Evolutionary conservation across 2,797 vertebrate genomes (phyloP), one percentile per base, ranked within the genome.

Genomic region (Lutjanus campechanus): DNA sequence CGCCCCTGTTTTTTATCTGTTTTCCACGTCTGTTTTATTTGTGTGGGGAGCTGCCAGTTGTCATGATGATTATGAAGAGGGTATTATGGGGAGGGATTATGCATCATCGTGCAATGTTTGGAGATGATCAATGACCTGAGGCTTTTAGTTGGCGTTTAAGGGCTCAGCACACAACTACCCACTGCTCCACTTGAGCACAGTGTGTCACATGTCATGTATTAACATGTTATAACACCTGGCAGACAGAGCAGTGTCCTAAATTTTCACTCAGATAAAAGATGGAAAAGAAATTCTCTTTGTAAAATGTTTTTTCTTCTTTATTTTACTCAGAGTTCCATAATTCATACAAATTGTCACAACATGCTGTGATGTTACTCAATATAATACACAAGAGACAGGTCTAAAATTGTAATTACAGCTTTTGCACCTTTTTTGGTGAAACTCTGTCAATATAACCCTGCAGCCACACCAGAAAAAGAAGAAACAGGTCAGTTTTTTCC

Each of bases 41-140:
- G 91, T 89, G 82, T 77, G 83, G 74, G 65, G 83, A 68, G 72
- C 86, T 85, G 91, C 63, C 84, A 87, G 87, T 89, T 84, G 88
- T 91, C 80, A 81, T 93, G 80, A 94, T 93, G 91, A 91, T 94
- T 92, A 93, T 93, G 82, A 92, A 92, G 87, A 84, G 88, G 82
- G 78, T 86, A 91, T 94, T 93, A 93, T 84, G 79, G 83, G 77
- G 58, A 73, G 51, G 82, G 90, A 93, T 93, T 91, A 93, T 90
- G 87, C 76, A 89, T 93, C 78, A 88, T 76, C 63, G 77, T 91
- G 87, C 85, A 76, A 75, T 85, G 83, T 80, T 88, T 84, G 83
- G 85, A 89, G 89, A 91, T 93, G 92, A 94, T 95, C 88, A 93
- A 92, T 91, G 91, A 89, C 78, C 84, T 79, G 71, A 69, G 73